Evolutionary conservation across 2,888 invertebrate genomes (phyloP), one percentile per base, ranked within the genome.

Genomic region (Drosophila maculinotata): DNA sequence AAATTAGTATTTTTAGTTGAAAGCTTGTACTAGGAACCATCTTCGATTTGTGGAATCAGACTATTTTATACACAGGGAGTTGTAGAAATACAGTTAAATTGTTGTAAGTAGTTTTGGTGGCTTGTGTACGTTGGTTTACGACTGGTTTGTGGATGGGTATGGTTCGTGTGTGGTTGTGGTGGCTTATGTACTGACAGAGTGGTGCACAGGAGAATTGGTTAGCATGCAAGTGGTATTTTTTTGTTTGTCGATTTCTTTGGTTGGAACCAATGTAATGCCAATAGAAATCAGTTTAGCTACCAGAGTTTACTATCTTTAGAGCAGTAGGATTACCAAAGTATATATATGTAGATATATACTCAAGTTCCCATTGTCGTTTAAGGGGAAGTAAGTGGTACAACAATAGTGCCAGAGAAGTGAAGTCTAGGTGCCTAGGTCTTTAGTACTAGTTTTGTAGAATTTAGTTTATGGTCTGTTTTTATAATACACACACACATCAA

Each of bases 41-140:
- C 14, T 56, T 4, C 1, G 3, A 9, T 6, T 31, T 8, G 26
- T 52, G 65, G 56, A 56, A 41, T 15, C 28, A 53, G 75, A 41
- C 64, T 60, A 47, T 78, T 41, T 60, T 85, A 88, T 89, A 84
- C 87, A 89, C 88, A 88, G 90, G 89, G 90, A 87, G 89, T 88
- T 85, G 83, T 86, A 89, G 89, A 89, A 87, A 84, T 88, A 89
- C 76, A 87, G 85, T 76, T 68, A 62, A 47, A 64, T 67, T 77
- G 70, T 73, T 74, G 57, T 79, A 52, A 69, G 77, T 70, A 62
- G 60, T 64, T 48, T 51, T 51, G 38, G 52, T 73, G 58, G 74
- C 6, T 25, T 20, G 35, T 71, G 66, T 57, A 2, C 30, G 28
- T 35, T 14, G 12, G 23, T 20, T 20, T 2, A 20, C 20, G 20